Percentiles rank a stretch among this genome's conserved stretches.
These are phyloP conservation scores for Sebastes flavidus DNA, from an alignment of 2,797 vertebrate genomes.

Conservation along the genomic window DNA sequence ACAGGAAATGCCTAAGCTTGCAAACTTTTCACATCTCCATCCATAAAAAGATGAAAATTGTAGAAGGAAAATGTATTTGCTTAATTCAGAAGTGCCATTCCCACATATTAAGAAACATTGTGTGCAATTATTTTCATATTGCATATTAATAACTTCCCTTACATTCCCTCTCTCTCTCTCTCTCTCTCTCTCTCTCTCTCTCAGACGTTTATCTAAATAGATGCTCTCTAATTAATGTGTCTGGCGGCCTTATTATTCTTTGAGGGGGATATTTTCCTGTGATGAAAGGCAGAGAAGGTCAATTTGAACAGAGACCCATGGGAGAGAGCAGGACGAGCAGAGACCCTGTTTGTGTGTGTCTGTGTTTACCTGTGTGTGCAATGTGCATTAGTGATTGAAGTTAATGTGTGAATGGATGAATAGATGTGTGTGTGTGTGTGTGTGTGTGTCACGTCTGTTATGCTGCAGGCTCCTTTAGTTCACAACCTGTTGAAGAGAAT, in stretches of 20 bases:
- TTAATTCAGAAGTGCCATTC: slow-evolving; percentile 53
- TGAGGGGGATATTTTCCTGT: slow-evolving; percentile 75
- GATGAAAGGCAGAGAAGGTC: slow-evolving; percentile 81
- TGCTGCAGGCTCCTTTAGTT: too few relatives aligned
- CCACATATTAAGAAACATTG: slow-evolving; percentile 54
- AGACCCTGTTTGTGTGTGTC: slow-evolving; percentile 4
- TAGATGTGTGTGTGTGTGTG: not conserved
- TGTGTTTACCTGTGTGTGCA: slow-evolving; percentile 32
- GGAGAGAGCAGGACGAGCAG: slow-evolving; percentile 53
- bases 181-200: slow-evolving; percentile 73
- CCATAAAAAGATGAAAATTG: not conserved
- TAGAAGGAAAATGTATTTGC: slow-evolving; percentile 15
- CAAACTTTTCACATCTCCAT: not conserved
- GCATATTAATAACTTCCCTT: slow-evolving; percentile 87
- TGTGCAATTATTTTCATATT: slow-evolving; percentile 81
- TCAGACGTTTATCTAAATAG: slow-evolving; percentile 90
- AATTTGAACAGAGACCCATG: slow-evolving; percentile 78
- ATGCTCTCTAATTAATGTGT: slow-evolving; percentile 93
- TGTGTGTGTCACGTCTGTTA: not conserved
- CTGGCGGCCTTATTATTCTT: slow-evolving; percentile 91
- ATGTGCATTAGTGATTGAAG: not conserved
- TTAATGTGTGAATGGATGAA: not conserved
- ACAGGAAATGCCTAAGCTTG: not conserved
- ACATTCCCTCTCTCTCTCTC: not conserved
- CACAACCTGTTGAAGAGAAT: not conserved